Base-by-base conservation (phyloP, 2,797 vertebrate genomes). In the Knipowitschia caucasica region DNA sequence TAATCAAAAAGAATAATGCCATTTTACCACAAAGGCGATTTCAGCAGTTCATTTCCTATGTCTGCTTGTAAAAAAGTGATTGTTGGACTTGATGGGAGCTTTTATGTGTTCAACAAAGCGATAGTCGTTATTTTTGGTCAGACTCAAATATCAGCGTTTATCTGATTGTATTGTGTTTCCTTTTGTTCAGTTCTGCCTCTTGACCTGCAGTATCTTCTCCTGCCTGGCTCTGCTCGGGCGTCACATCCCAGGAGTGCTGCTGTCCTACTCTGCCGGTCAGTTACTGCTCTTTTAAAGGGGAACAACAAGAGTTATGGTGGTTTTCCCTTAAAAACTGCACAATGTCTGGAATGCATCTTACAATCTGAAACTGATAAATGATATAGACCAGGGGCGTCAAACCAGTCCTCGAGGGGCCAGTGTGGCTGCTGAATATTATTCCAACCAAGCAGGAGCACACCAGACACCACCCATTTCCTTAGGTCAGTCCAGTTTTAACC, bases 261-360 rank as follows among this genome's bases (percentile, higher is more conserved):
- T 99, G 17, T 94, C 93, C 4, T 99, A 98, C 73, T 64, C 92
- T 55, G 85, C 91, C 23, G 84, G 96, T 98, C 87, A 96, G 96
- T 94, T 78, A n/a, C 11, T 23, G 14, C 30, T 7, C 53, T 54
- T 62, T 39, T n/a, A n/a, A n/a, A n/a, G n/a, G n/a, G n/a, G n/a
- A n/a, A n/a, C n/a, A n/a, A n/a, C n/a, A n/a, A n/a, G n/a, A n/a
- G n/a, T n/a, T n/a, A n/a, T n/a, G n/a, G n/a, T n/a, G n/a, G n/a
- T n/a, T n/a, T n/a, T n/a, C n/a, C n/a, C n/a, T n/a, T n/a, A n/a
- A n/a, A n/a, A n/a, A n/a, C n/a, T n/a, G n/a, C n/a, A n/a, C n/a
- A n/a, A n/a, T n/a, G n/a, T n/a, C n/a, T n/a, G n/a, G n/a, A n/a
- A n/a, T n/a, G n/a, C n/a, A n/a, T n/a, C n/a, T n/a, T n/a, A n/a